These are phyloP conservation scores for Drosophila sp. DNA, from an alignment of 1,140 invertebrate genomes.

Conservation along the genomic window DNA sequence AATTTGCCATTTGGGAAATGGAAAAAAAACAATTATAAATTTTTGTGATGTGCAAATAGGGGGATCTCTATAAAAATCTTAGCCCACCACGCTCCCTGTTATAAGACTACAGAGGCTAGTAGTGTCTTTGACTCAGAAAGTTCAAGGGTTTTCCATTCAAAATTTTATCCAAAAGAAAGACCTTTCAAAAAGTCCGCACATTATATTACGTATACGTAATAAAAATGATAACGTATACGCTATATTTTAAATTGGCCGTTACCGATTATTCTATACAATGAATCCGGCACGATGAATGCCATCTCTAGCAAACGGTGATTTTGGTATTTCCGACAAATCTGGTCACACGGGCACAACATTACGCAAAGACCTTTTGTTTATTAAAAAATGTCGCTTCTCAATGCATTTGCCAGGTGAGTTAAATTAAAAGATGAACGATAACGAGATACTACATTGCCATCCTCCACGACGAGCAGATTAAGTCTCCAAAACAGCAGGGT, in stretches of 20 bases:
- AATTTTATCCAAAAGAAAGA: too few relatives aligned
- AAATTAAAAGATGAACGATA: not conserved
- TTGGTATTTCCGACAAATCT: not conserved
- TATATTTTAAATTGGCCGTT: not conserved
- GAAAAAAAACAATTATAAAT: too few relatives aligned
- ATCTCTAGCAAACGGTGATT: constrained; percentile 9
- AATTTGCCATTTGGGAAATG: too few relatives aligned
- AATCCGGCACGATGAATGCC: not conserved
- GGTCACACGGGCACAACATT: constrained; percentile 16
- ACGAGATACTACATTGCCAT: not conserved
- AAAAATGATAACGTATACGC: too few relatives aligned
- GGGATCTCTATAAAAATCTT: too few relatives aligned
- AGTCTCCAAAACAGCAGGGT: constrained; percentile 39
- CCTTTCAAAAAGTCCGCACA: too few relatives aligned
- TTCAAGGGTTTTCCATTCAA: too few relatives aligned
- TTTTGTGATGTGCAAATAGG: too few relatives aligned
- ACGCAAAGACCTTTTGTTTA: constrained; percentile 53
- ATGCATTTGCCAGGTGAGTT: constrained; percentile 52
- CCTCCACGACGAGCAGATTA: constrained; percentile 33
- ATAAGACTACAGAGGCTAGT: too few relatives aligned
- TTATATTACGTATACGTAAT: not conserved
- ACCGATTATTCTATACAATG: not conserved
- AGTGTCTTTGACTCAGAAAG: too few relatives aligned
- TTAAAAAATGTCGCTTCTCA: constrained; percentile 63
- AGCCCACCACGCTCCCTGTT: too few relatives aligned